Evolutionary conservation across 2,113 vertebrate species (phyloP).

Genomic region (Psittacula cyanocephala): DNA sequence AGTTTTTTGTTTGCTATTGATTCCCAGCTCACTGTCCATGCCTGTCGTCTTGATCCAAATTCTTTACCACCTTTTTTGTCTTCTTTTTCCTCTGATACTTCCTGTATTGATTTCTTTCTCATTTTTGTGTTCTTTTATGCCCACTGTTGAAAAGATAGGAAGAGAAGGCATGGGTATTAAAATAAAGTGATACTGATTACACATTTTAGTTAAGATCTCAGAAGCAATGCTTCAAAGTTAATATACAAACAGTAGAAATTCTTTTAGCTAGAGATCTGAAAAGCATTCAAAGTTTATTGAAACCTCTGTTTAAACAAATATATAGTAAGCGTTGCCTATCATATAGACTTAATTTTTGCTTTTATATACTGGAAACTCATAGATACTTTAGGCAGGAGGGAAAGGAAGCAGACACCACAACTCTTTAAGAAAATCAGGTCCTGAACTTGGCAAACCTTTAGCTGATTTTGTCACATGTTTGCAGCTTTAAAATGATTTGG

Average conservation of each 20-base stretch:
- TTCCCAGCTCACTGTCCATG: neutral
- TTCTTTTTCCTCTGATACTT: neutral
- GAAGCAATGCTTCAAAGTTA: conserved; percentile 21
- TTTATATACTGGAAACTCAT: conserved; percentile 23
- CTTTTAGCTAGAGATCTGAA: conserved; percentile 25
- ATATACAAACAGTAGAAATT: neutral
- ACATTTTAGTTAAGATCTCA: neutral
- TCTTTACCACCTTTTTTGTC: neutral
- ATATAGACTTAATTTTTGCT: conserved; percentile 29
- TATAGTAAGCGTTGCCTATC: neutral
- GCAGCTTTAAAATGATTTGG: conserved; percentile 76
- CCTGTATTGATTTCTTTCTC: neutral
- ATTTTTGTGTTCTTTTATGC: neutral
- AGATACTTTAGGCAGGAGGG: neutral
- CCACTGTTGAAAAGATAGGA: neutral
- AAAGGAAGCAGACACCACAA: conserved; percentile 36
- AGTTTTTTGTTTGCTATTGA: neutral
- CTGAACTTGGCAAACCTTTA: conserved; percentile 74
- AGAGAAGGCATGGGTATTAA: neutral
- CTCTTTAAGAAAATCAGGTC: conserved; percentile 58
- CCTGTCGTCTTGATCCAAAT: neutral
- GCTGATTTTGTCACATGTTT: conserved; percentile 74
- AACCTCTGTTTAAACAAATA: conserved; percentile 41
- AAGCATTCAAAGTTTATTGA: conserved; percentile 38
- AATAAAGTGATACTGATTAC: neutral